phyloP scores from a whole-genome alignment of 2,113 vertebrate genomes.

The Riparia riparia region DNA sequence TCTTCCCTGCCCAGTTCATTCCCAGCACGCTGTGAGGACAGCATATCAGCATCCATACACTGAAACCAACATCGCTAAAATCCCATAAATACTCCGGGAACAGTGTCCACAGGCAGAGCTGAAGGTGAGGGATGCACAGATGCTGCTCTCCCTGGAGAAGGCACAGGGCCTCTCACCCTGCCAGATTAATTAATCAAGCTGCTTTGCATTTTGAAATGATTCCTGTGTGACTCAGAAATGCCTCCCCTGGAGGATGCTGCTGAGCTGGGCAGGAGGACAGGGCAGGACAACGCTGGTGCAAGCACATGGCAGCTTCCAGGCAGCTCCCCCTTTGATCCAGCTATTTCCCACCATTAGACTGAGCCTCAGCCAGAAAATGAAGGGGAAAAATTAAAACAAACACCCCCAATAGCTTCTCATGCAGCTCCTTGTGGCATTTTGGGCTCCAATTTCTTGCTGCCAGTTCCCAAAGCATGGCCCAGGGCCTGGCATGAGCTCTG shows the following conservation, averaged over 20 bases:
- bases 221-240: neutral
- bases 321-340: neutral
- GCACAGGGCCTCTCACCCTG: neutral
- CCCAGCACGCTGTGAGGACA: neutral
- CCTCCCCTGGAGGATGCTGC: neutral
- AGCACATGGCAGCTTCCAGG: neutral
- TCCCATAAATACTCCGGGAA: neutral
- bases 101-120: fast-evolving
- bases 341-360: fast-evolving
- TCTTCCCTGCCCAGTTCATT: neutral
- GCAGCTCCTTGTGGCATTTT: neutral
- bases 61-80: neutral
- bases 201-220: neutral
- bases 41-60: fast-evolving
- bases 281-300: neutral
- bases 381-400: neutral
- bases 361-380: neutral
- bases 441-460: neutral
- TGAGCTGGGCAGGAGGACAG: neutral
- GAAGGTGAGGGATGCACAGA: neutral
- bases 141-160: neutral
- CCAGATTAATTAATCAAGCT: neutral
- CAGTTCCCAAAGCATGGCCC: neutral
- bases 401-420: neutral
- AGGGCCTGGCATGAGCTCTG: neutral